Percentiles rank a stretch among this genome's conserved stretches.
phyloP scores from a whole-genome alignment of 2,113 vertebrate species.

The Carollia perspicillata region DNA sequence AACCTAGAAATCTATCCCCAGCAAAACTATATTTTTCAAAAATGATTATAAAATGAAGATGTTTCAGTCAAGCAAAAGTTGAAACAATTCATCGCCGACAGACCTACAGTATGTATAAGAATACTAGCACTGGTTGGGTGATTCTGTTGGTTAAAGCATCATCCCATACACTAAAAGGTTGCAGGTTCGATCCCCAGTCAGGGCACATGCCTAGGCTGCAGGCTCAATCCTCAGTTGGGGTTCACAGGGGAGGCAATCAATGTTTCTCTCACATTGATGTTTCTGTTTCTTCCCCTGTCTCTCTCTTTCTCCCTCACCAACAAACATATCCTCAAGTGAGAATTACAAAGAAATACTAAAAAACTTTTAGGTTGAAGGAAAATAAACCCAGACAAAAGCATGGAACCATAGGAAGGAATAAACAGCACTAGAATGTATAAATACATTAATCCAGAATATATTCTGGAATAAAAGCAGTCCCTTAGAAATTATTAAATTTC shows the following conservation, averaged over 20 bases:
- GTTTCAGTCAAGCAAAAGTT: neutral
- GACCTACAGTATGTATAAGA: neutral
- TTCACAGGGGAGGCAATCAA: too few relatives aligned
- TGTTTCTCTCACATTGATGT: too few relatives aligned
- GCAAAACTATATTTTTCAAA: constrained; percentile 33
- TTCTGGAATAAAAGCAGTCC: neutral
- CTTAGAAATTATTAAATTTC: constrained; percentile 29
- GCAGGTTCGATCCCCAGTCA: too few relatives aligned
- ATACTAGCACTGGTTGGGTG: too few relatives aligned
- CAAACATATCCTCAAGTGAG: too few relatives aligned
- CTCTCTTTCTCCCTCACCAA: too few relatives aligned
- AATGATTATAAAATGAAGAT: neutral
- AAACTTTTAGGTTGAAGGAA: neutral
- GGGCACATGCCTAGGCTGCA: too few relatives aligned
- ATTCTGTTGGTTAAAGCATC: too few relatives aligned
- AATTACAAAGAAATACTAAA: neutral
- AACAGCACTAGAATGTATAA: neutral
- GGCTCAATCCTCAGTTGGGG: too few relatives aligned
- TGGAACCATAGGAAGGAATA: neutral
- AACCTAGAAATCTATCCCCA: neutral
- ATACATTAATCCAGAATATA: neutral
- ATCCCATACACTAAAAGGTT: too few relatives aligned
- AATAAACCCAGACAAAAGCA: neutral
- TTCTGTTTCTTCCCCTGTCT: too few relatives aligned
- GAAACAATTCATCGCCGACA: constrained; percentile 10